Evolutionary conservation across 2,888 invertebrate species (phyloP).

Genomic region (Chironomus riparius): DNA sequence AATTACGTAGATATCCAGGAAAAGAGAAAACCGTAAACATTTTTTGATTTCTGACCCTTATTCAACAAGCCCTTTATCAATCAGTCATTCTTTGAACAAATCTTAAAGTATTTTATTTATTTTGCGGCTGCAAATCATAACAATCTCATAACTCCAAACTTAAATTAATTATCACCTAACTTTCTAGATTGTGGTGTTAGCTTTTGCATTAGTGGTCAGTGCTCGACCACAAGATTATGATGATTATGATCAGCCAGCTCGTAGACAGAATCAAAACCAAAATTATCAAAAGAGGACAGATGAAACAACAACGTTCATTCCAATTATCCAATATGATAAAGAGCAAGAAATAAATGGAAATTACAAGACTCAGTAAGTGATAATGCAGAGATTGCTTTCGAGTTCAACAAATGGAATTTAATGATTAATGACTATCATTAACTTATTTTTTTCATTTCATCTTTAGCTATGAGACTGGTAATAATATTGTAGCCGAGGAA

Average conservation of each 20-base stretch:
- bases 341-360: conserved; percentile 76
- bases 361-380: conserved; percentile 65
- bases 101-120: too few relatives aligned
- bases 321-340: conserved; percentile 72
- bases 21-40: too few relatives aligned
- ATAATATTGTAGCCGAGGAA: conserved; percentile 70
- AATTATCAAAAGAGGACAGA: conserved; percentile 32
- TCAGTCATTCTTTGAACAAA: too few relatives aligned
- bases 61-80: too few relatives aligned
- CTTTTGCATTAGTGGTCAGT: conserved; percentile 1
- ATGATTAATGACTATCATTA: neutral
- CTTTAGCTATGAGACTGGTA: conserved; percentile 70
- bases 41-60: too few relatives aligned
- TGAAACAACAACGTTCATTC: conserved; percentile 65
- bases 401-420: conserved; percentile 10
- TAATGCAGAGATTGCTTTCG: neutral
- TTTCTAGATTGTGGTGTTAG: neutral
- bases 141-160: too few relatives aligned
- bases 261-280: conserved; percentile 25
- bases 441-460: conserved; percentile 15
- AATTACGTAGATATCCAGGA: too few relatives aligned
- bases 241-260: conserved; percentile 1
- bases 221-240: conserved; percentile 14
- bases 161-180: too few relatives aligned
- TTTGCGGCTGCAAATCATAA: too few relatives aligned